Evolutionary conservation across 2,888 invertebrate species (phyloP).

Genomic region (Nematopogon swammerdamellus): DNA sequence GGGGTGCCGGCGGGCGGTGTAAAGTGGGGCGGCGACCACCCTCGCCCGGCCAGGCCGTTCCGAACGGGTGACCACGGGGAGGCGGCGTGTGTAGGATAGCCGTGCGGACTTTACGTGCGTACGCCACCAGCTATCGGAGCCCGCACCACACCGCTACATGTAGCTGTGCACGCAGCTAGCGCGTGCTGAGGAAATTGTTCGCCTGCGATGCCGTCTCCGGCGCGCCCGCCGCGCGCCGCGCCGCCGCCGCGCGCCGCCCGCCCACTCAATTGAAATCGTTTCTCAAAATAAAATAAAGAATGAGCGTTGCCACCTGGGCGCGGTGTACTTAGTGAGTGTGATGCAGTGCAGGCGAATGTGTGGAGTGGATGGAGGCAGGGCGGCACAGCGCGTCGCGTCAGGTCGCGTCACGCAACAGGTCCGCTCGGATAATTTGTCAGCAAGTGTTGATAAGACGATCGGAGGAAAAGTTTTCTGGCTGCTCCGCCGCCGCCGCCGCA

Average conservation of each 20-base stretch:
- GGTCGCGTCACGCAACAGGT: constrained; percentile 14
- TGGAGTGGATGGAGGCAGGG: too few species aligned
- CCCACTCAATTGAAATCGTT: background rate
- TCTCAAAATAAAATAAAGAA: background rate
- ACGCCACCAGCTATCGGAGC: constrained; percentile 18
- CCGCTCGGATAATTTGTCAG: constrained; percentile 1
- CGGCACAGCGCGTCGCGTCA: too few species aligned
- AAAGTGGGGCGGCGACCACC: constrained; percentile 13
- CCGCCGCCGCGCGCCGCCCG: background rate
- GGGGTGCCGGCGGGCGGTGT: constrained; percentile 20
- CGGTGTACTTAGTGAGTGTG: too few species aligned
- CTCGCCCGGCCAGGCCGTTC: constrained; percentile 31
- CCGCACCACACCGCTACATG: constrained; percentile 1
- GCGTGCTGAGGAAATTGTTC: too few species aligned
- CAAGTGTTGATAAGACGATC: background rate
- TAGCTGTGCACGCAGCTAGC: too few species aligned
- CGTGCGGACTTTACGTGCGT: constrained; percentile 24
- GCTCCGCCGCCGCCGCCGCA: background rate
- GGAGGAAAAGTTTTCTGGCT: background rate
- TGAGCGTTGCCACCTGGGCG: too few species aligned
- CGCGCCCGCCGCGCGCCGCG: background rate
- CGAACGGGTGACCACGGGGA: constrained; percentile 60
- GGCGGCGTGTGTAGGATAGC: constrained; percentile 29
- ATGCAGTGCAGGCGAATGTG: too few species aligned
- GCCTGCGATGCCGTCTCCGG: background rate